Conservation (phyloP, 2,113 vertebrate genomes). For the Syrrhaptes paradoxus region DNA sequence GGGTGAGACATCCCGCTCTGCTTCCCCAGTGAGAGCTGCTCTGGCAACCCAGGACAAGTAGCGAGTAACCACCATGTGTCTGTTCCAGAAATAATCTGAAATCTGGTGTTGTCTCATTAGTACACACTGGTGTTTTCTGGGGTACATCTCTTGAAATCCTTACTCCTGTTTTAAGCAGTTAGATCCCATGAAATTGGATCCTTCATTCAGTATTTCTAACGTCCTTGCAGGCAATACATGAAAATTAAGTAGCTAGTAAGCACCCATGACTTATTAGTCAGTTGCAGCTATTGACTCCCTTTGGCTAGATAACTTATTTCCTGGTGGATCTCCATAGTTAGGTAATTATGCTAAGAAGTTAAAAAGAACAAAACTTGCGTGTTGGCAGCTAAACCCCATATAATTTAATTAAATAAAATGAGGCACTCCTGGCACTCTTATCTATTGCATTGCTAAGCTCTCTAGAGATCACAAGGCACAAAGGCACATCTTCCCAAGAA, state of each 20-base stretch:
- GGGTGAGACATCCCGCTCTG: background rate
- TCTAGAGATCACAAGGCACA: background rate
- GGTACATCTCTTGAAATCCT: background rate
- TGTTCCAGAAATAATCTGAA: background rate
- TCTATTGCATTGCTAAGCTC: background rate
- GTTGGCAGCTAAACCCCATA: background rate
- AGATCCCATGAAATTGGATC: background rate
- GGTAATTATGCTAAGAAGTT: background rate
- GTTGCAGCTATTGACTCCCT: background rate
- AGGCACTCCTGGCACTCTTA: background rate
- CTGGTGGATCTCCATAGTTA: background rate
- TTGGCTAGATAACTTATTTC: background rate
- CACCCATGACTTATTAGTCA: background rate
- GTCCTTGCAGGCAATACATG: background rate
- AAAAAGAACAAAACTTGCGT: background rate
- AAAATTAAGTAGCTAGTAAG: background rate
- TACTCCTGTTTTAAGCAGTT: background rate
- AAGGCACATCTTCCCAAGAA: background rate
- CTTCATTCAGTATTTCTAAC: background rate
- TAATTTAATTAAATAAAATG: background rate
- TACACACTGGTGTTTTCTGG: background rate
- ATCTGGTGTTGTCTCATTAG: background rate
- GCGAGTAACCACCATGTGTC: rapidly evolving
- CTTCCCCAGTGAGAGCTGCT: background rate
- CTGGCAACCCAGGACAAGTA: background rate